phyloP scores from a whole-genome alignment of 2,797 vertebrate genomes.

The Mormyrops attenuatus region DNA sequence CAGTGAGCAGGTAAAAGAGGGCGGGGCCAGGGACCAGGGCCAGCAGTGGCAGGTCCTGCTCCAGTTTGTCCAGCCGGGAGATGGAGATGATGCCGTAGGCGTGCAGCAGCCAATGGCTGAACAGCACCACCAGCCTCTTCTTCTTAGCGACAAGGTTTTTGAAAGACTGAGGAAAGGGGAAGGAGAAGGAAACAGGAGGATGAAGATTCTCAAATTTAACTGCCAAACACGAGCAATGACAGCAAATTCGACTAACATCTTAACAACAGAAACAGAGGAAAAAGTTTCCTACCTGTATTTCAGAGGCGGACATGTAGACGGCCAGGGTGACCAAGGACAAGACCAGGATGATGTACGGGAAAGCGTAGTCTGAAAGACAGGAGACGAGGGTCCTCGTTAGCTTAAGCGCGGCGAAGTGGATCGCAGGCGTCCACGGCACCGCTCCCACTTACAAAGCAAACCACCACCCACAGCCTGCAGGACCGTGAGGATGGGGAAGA shows the following conservation, averaged over 20 bases:
- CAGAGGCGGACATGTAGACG: constrained; percentile 95
- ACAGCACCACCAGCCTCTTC: constrained; percentile 89
- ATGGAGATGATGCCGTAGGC: constrained; percentile 97
- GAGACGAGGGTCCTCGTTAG: not conserved
- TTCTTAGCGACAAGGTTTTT: constrained; percentile 88
- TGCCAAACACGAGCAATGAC: not conserved
- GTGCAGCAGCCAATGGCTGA: constrained; percentile 96
- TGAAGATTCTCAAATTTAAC: not conserved
- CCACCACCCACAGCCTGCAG: constrained; percentile 94
- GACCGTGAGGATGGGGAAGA: constrained; percentile 91
- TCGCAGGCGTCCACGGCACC: not conserved
- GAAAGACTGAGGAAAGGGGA: constrained; percentile 68
- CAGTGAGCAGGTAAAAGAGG: constrained; percentile 89
- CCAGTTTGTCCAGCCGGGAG: constrained; percentile 84
- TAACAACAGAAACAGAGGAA: not conserved
- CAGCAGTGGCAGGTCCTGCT: constrained; percentile 83
- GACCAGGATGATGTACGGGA: constrained; percentile 92
- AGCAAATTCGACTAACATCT: not conserved
- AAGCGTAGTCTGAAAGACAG: constrained; percentile 84
- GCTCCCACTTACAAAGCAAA: constrained; percentile 80
- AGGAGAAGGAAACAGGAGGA: not conserved
- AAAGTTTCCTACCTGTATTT: constrained; percentile 80
- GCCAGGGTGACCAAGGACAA: constrained; percentile 89
- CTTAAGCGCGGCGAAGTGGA: not conserved
- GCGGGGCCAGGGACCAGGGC: constrained; percentile 88